Evolutionary conservation across 2,113 vertebrate species (phyloP).

Genomic region (Struthidea cinerea): DNA sequence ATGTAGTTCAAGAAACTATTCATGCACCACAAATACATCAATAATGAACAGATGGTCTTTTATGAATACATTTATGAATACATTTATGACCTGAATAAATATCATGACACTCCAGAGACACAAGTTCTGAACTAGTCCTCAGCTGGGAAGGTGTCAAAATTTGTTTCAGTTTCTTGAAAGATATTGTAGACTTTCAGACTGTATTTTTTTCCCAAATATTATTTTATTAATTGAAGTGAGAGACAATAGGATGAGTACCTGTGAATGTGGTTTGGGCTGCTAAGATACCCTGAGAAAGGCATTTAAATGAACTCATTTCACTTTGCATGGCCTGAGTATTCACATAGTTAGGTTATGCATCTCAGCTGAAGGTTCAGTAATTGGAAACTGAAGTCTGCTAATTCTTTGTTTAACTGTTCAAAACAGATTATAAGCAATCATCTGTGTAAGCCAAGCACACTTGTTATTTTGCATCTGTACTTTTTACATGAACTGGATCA

Average conservation of each 20-base stretch:
- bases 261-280: background rate
- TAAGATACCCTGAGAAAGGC: background rate
- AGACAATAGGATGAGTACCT: background rate
- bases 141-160: background rate
- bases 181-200: rapidly evolving
- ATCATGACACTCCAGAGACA: background rate
- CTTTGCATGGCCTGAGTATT: background rate
- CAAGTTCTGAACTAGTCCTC: background rate
- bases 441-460: background rate
- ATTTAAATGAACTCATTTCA: background rate
- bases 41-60: background rate
- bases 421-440: background rate
- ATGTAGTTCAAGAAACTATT: background rate
- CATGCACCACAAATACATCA: background rate
- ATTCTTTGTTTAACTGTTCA: background rate
- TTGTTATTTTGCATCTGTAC: background rate
- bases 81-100: background rate
- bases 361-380: background rate
- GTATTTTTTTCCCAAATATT: background rate
- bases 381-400: background rate
- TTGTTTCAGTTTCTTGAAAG: background rate
- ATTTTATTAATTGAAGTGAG: background rate
- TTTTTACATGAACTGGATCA: background rate
- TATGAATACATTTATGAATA: background rate
- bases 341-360: background rate